Percentiles rank a stretch among this genome's conserved stretches.
Evolutionary conservation across 2,797 vertebrate species (phyloP).

Genomic region (Furcifer pardalis): DNA sequence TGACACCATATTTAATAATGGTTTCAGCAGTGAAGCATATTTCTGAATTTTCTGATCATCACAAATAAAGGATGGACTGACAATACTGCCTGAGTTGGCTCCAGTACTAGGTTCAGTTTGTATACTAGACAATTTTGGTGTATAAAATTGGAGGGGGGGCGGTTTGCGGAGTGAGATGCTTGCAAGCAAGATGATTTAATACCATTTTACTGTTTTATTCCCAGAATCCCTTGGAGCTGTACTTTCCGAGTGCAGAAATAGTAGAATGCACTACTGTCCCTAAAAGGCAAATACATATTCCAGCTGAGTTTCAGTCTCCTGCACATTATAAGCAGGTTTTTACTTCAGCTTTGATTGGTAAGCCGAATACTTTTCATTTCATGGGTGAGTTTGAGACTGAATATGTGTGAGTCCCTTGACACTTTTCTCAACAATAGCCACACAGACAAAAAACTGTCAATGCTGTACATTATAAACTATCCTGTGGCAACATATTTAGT

Average conservation of each 20-base stretch:
- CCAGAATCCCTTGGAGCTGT: conserved; percentile 72
- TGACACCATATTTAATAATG: background rate
- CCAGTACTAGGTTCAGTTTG: background rate
- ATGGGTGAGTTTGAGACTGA: background rate
- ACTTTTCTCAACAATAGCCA: background rate
- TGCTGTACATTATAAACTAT: background rate
- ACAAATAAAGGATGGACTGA: background rate
- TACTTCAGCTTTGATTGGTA: conserved; percentile 77
- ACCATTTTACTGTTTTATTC: conserved; percentile 38
- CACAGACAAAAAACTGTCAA: background rate
- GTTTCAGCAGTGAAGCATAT: background rate
- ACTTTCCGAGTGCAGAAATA: conserved; percentile 69
- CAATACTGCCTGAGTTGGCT: background rate
- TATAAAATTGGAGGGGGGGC: background rate
- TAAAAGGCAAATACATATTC: conserved; percentile 72
- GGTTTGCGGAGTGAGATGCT: too few species aligned
- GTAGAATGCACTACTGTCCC: conserved; percentile 61
- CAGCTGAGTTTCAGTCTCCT: conserved; percentile 72
- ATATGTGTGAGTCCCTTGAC: background rate
- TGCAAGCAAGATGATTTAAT: too few species aligned
- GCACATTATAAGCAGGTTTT: conserved; percentile 79
- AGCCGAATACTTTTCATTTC: rapidly evolving
- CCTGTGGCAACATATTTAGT: background rate
- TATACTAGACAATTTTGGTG: background rate
- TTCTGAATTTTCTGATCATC: background rate